Percentiles rank a stretch among this genome's conserved stretches.
These are phyloP conservation scores for Leucophenga varia DNA, from an alignment of 1,140 invertebrate species.

Conservation along the genomic window DNA sequence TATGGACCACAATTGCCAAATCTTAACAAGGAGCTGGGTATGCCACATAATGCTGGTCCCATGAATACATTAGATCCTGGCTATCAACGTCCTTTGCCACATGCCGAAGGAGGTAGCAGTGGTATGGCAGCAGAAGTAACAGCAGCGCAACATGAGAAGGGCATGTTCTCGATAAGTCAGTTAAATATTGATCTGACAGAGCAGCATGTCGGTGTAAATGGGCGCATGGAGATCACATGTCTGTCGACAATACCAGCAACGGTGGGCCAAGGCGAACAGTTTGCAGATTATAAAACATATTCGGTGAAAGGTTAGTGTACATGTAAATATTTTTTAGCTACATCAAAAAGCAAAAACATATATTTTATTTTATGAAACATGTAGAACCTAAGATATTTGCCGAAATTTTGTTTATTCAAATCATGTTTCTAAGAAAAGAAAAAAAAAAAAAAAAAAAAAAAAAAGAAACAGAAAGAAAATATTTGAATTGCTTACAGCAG, in stretches of 20 bases:
- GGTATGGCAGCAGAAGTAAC: slow-evolving; percentile 50
- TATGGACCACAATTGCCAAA: slow-evolving; percentile 51
- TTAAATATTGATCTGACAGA: slow-evolving; percentile 64
- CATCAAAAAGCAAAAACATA: too few species aligned
- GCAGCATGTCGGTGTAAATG: slow-evolving; percentile 65
- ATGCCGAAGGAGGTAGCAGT: slow-evolving; percentile 49
- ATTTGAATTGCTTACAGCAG: too few species aligned
- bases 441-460: too few species aligned
- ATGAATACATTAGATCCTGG: slow-evolving; percentile 50
- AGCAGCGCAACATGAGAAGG: slow-evolving; percentile 48
- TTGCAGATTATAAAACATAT: slow-evolving; percentile 68
- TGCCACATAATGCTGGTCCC: slow-evolving; percentile 45
- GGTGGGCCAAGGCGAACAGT: slow-evolving; percentile 63
- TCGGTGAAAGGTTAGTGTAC: slow-evolving; percentile 66
- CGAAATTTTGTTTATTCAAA: too few species aligned
- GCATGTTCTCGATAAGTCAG: slow-evolving; percentile 53
- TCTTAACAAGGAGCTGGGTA: slow-evolving; percentile 48
- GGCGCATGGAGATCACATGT: slow-evolving; percentile 69
- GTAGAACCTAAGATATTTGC: too few species aligned
- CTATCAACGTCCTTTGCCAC: slow-evolving; percentile 48
- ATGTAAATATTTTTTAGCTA: slow-evolving; percentile 15
- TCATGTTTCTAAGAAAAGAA: too few species aligned
- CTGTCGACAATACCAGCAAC: slow-evolving; percentile 72
- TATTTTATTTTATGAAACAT: too few species aligned
- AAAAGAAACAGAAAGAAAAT: too few species aligned